Base-by-base conservation (phyloP, 2,113 vertebrate species). In the Empidonax alnorum region DNA sequence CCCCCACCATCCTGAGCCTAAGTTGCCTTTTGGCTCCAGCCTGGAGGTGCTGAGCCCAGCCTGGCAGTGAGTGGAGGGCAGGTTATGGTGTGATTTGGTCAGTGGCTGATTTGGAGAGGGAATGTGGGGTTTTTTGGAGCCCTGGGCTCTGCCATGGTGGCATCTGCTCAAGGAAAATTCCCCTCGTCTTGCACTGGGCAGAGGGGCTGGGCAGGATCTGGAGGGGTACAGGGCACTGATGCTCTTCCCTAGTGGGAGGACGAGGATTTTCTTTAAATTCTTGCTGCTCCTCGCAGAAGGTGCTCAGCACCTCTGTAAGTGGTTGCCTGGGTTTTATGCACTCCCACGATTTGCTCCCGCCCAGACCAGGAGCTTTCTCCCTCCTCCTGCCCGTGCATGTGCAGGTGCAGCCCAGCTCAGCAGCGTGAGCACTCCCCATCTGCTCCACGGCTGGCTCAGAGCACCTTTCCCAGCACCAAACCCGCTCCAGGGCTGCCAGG, bases 111-210 rank as follows among this genome's bases (percentile, higher is more conserved):
- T 14, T 42, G 39, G n/a, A 42, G 66, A 75, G 56, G 52, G 56
- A 84, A 35, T 6, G 0, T 1, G 15, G 37, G 25, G 3, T 69
- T 88, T 88, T 16, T 58, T 53, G 31, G 75, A 72, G 42, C 12
- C 3, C 2, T 8, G 75, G 28, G 15, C 41, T 76, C 19, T 67
- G 28, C 14, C 10, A 0, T 2, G 4, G 39, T 10, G 2, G 5
- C 10, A 5, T 21, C 71, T 50, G 33, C 4, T 10, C 12, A 3
- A 9, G 56, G 33, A 28, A 35, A n/a, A 59, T 23, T 44, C 22
- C 46, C 20, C 23, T 66, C 20, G 17, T 37, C 20, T 49, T 25
- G 23, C 12, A 1, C 22, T 37, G 18, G 39, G 25, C 6, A 16
- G 61, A 78, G 33, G 35, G 18, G 14, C 37, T 42, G 2, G 30